A percentile compares a stretch with the other conserved stretches of the same genome.
Evolutionary conservation across 1,140 invertebrate species (phyloP).

Genomic region (Wiebesia pumilae): DNA sequence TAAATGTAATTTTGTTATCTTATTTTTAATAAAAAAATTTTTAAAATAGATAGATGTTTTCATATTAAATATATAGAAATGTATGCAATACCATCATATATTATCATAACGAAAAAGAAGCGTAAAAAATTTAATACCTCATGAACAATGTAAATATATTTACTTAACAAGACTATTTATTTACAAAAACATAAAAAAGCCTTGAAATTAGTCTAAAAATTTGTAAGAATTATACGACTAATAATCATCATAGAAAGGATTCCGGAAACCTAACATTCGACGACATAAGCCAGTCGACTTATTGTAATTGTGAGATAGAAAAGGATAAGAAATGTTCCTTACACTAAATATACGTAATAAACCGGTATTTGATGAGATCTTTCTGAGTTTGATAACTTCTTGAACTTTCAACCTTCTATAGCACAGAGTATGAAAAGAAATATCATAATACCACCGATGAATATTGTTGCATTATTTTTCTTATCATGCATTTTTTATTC

Average conservation of each 20-base stretch:
- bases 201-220: not conserved
- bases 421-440: not conserved
- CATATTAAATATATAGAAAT: too few relatives aligned
- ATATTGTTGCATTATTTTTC: not conserved
- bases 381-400: slow-evolving; percentile 29
- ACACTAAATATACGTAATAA: too few relatives aligned
- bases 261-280: not conserved
- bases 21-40: too few relatives aligned
- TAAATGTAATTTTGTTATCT: too few relatives aligned
- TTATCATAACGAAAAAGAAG: not conserved
- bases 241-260: not conserved
- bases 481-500: too few relatives aligned
- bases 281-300: too few relatives aligned
- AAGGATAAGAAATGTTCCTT: too few relatives aligned
- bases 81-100: not conserved
- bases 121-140: not conserved
- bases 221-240: not conserved
- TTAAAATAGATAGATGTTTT: too few relatives aligned
- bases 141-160: not conserved
- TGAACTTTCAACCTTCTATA: not conserved
- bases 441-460: not conserved
- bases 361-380: not conserved
- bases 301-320: too few relatives aligned
- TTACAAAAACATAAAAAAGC: not conserved
- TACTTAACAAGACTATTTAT: not conserved